Evolutionary conservation across 1,140 invertebrate species (phyloP), one percentile per base, ranked within the genome.

Genomic region (Daktulosphaira vitifoliae): DNA sequence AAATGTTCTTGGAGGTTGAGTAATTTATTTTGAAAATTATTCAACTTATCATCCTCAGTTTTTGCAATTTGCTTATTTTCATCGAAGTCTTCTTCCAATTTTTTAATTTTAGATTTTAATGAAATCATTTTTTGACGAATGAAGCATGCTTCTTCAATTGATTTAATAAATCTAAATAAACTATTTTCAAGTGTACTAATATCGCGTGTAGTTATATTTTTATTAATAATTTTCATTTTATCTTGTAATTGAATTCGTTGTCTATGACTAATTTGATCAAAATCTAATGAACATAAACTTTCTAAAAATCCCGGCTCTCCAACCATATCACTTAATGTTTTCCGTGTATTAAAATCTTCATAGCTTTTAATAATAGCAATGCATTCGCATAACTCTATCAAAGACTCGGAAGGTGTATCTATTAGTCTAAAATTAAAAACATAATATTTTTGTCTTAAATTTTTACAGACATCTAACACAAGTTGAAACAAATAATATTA

Each of bases 271-370:
- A 94, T 86, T 20, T 81, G 77, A 69, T 94, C 86, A 66, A 85
- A 87, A 72, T 93, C 88, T 82, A 93, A 85, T 71, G 92, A 88
- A 75, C 87, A 86, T 3, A 95, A 75, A 26, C 78, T 80, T 67
- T 81, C 79, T 3, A 94, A 72, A 73, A 94, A 95, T 74, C 83
- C 88, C 0, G 89, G 84, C 73, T 94, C 90, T 1, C 86, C 82
- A 89, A 94, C 92, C 83, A 94, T 88, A 11, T 80, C 87, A 72
- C 91, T 90, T 0, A 89, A 89, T 11, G 82, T 82, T 76, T 93
- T 93, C 91, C 91, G 94, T 37, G 81, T 86, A 18, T 22, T 62
- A 1, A 93, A 82, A 51, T 94, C 91, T 68, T 88, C 89, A 13
- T 84, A 78, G 1, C 87, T 87, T 68, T 84, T 80, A 16, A 94